Base-by-base conservation (phyloP, 2,113 vertebrate genomes). In the Tamias sibiricus region DNA sequence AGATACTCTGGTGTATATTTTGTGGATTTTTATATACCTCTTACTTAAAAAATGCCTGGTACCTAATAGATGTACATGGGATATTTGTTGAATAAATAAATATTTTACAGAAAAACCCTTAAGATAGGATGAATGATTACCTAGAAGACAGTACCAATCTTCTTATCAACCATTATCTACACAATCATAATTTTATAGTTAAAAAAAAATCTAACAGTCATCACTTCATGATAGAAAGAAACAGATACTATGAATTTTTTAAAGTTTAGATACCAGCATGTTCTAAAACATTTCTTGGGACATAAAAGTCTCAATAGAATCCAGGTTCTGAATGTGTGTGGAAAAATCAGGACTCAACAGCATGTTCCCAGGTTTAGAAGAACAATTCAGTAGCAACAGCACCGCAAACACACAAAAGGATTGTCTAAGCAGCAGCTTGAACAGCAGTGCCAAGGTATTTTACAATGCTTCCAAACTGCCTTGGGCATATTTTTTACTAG, bases 381-480 rank as follows among this genome's bases (percentile, higher is more conserved):
- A 96, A 79, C 20, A 64, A 91, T 80, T 82, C 59, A 30, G 77
- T 57, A 87, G 32, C 35, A 94, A 93, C 10, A 69, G 35, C 57
- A 93, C 26, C 16, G 7, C n/a, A 62, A 47, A 32, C 59, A 91
- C 84, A 80, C 9, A 87, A 94, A 79, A 92, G 59, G 20, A 83
- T 44, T 86, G 35, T 69, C 66, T 69, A 35, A 69, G 66, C 30
- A 68, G 32, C 13, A 68, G 37, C 87, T 3, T 82, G 26, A 82
- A 42, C 64, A 95, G 72, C 20, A 85, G 30, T 6, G 40, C 42
- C 24, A 95, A 76, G 32, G 49, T 66, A 87, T 90, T 95, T 81
- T 85, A 85, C 12, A 80, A 37, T 66, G 80, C 81, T 91, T 96
- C 93, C 75, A 93, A 94, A 76, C 87, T 90, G 79, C 69, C 72